Percentiles rank a stretch among this genome's conserved stretches.
phyloP scores from a whole-genome alignment of 2,888 invertebrate species.

The Drosophila affinis region DNA sequence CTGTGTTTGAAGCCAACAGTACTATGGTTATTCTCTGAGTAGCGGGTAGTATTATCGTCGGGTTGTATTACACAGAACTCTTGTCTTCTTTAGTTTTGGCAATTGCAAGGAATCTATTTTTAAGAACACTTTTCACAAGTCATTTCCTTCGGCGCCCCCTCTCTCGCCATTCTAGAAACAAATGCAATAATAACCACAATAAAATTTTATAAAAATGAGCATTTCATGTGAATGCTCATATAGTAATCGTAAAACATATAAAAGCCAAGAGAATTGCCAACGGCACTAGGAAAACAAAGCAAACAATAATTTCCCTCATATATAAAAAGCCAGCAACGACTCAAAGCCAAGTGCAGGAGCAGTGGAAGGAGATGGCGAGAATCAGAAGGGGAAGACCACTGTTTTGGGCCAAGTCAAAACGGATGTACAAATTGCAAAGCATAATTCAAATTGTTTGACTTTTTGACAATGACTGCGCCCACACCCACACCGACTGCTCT shows the following conservation, averaged over 20 bases:
- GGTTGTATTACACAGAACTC: too few relatives aligned
- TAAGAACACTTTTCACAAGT: neutral
- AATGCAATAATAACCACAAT: conserved; percentile 77
- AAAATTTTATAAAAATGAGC: conserved; percentile 61
- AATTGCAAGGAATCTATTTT: neutral
- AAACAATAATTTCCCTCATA: conserved; percentile 70
- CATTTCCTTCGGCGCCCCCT: neutral
- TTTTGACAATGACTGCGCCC: conserved; percentile 76
- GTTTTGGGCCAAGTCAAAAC: conserved; percentile 54
- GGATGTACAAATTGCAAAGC: conserved; percentile 80
- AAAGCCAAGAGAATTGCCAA: conserved; percentile 55
- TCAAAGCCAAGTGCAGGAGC: conserved; percentile 1
- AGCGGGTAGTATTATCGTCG: too few relatives aligned
- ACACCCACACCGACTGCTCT: conserved; percentile 13
- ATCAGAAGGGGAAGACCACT: conserved; percentile 7
- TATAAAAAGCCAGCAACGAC: conserved; percentile 46
- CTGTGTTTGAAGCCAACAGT: too few relatives aligned
- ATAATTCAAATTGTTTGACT: conserved; percentile 81
- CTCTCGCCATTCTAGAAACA: conserved; percentile 5
- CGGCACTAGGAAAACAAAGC: conserved; percentile 66
- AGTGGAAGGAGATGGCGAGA: neutral
- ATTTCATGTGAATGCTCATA: conserved; percentile 35
- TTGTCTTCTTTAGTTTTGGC: neutral
- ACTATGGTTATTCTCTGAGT: too few relatives aligned
- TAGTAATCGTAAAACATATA: conserved; percentile 34